A percentile compares a stretch with the other conserved stretches of the same genome.
These are phyloP conservation scores for Platycheirus albimanus DNA, from an alignment of 2,888 invertebrate genomes.

Conservation along the genomic window DNA sequence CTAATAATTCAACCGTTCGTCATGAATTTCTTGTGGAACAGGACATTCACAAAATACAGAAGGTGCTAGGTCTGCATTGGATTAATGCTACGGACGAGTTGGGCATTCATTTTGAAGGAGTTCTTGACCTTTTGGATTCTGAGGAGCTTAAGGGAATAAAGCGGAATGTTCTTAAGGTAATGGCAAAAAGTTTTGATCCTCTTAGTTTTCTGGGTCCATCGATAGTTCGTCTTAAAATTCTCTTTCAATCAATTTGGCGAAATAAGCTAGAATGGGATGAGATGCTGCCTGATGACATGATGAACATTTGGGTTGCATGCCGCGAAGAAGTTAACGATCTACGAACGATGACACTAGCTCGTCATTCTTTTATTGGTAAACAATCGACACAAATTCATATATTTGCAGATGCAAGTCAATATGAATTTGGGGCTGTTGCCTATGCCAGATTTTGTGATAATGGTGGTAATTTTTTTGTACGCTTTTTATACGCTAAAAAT, in stretches of 20 bases:
- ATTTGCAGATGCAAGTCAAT: conserved; percentile 43
- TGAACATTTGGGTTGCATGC: conserved; percentile 20
- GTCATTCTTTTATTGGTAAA: conserved; percentile 6
- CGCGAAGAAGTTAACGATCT: conserved; percentile 22
- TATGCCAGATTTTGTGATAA: conserved; percentile 6
- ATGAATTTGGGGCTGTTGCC: conserved; percentile 19
- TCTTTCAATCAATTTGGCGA: conserved; percentile 45
- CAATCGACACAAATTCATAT: conserved; percentile 13
- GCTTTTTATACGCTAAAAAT: conserved; percentile 14
- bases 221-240: conserved; percentile 30
- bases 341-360: conserved; percentile 1
- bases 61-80: conserved; percentile 32
- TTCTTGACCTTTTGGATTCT: conserved; percentile 7
- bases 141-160: conserved; percentile 14
- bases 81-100: conserved; percentile 34
- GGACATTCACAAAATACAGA: conserved; percentile 11
- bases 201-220: conserved; percentile 29
- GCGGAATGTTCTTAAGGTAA: conserved; percentile 21
- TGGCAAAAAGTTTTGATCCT: conserved; percentile 46
- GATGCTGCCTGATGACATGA: conserved; percentile 3
- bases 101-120: conserved; percentile 16
- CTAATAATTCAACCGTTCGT: conserved; percentile 14
- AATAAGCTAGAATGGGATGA: conserved; percentile 36
- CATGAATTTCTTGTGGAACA: conserved; percentile 5
- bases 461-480: conserved; percentile 1